phyloP scores from a whole-genome alignment of 37 sponge, comb jelly and placozoan genomes.

The Eunapius fragilis region DNA sequence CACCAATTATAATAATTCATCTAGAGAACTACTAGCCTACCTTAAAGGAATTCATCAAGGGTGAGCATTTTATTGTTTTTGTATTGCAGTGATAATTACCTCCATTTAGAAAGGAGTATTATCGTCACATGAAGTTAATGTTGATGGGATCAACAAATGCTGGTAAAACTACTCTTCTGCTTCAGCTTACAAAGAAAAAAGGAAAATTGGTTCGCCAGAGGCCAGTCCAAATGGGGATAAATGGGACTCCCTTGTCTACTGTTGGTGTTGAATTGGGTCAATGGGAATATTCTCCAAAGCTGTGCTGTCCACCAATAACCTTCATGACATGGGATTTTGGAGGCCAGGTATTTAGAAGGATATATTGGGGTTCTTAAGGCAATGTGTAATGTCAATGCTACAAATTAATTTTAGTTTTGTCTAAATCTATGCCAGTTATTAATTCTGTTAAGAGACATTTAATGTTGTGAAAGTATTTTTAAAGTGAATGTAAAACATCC shows the following conservation, averaged over 20 bases:
- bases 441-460: no score
- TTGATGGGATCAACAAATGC: conserved; percentile 70
- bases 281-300: conserved; percentile 71
- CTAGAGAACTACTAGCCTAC: conserved; percentile 34
- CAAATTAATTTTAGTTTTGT: no score
- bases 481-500: no score
- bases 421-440: no score
- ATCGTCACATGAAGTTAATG: conserved; percentile 92
- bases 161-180: conserved; percentile 87
- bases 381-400: no score
- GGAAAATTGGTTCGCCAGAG: conserved; percentile 47
- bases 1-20: neutral
- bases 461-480: no score
- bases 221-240: neutral
- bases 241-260: conserved; percentile 51
- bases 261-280: conserved; percentile 84
- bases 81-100: no score
- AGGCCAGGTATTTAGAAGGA: conserved; percentile 69
- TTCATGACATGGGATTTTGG: conserved; percentile 96
- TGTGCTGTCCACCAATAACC: conserved; percentile 60
- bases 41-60: conserved; percentile 62
- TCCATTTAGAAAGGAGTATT: conserved; percentile 59
- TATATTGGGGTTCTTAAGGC: no score
- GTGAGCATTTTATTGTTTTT: conserved; percentile 52
- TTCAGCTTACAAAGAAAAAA: conserved; percentile 59